phyloP scores from a whole-genome alignment of 2,888 invertebrate genomes.

The Lordiphosa fenestrarum region DNA sequence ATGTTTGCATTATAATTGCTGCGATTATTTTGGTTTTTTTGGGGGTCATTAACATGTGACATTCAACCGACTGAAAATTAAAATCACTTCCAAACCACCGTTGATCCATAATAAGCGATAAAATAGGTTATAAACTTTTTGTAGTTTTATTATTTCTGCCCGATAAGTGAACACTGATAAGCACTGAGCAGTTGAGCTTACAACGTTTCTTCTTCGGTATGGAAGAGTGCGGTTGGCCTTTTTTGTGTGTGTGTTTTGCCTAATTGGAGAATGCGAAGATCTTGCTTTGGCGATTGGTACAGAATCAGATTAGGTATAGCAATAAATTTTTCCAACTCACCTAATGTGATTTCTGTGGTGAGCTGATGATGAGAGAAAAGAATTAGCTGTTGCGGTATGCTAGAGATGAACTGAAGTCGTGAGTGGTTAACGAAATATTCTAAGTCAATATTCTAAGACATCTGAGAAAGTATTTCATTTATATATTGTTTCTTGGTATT shows the following conservation, averaged over 20 bases:
- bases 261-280: conserved; percentile 50
- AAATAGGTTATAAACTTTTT: conserved; percentile 51
- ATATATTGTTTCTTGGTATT: too few relatives aligned
- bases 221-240: background rate
- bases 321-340: conserved; percentile 48
- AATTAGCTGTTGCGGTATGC: conserved; percentile 18
- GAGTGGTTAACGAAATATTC: background rate
- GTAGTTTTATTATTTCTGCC: background rate
- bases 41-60: conserved; percentile 70
- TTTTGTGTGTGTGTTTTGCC: conserved; percentile 23
- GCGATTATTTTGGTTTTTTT: conserved; percentile 49
- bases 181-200: conserved; percentile 30
- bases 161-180: conserved; percentile 51
- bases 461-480: too few relatives aligned
- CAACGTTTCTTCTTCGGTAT: conserved; percentile 6
- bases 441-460: background rate
- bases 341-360: conserved; percentile 67
- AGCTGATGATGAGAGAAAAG: conserved; percentile 36
- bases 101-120: conserved; percentile 62
- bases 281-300: conserved; percentile 41
- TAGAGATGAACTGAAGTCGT: background rate
- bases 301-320: conserved; percentile 48
- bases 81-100: conserved; percentile 26
- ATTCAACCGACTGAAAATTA: conserved; percentile 25
- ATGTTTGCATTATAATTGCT: conserved; percentile 65